Conservation (phyloP, 2,113 vertebrate species). For the Lipotes vexillifer region DNA sequence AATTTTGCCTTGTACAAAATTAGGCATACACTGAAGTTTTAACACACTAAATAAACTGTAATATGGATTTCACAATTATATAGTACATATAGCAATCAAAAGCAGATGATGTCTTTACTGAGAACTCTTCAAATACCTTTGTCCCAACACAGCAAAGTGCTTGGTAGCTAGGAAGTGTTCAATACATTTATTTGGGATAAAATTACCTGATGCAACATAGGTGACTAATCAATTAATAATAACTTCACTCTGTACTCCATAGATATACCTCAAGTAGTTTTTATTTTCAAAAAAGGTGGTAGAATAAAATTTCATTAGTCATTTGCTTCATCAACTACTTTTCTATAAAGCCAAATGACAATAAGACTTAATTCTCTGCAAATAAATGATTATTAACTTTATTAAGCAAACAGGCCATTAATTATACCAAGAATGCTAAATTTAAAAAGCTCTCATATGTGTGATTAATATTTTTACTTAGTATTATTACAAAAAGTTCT, state of each 20-base stretch:
- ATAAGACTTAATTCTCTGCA: not conserved
- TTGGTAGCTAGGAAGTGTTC: not conserved
- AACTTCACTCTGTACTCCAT: not conserved
- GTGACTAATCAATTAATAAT: not conserved
- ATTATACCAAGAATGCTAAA: not conserved
- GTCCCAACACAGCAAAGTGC: not conserved
- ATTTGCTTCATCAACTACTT: not conserved
- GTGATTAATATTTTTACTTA: not conserved
- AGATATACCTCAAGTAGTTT: not conserved
- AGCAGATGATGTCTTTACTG: not conserved
- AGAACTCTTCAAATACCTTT: not conserved
- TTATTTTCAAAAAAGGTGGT: not conserved
- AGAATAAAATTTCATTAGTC: not conserved
- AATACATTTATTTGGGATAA: not conserved
- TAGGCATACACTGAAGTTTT: not conserved
- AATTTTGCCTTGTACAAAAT: not conserved
- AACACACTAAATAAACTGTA: not conserved
- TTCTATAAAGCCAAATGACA: not conserved
- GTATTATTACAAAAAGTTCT: not conserved
- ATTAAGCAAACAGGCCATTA: not conserved
- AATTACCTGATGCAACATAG: not conserved
- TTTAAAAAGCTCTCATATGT: not conserved
- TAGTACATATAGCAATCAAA: not conserved
- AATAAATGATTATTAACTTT: not conserved
- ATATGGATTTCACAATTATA: not conserved